These are phyloP conservation scores for Urocynchramus pylzowi DNA, from an alignment of 2,113 vertebrate species.

Conservation along the genomic window DNA sequence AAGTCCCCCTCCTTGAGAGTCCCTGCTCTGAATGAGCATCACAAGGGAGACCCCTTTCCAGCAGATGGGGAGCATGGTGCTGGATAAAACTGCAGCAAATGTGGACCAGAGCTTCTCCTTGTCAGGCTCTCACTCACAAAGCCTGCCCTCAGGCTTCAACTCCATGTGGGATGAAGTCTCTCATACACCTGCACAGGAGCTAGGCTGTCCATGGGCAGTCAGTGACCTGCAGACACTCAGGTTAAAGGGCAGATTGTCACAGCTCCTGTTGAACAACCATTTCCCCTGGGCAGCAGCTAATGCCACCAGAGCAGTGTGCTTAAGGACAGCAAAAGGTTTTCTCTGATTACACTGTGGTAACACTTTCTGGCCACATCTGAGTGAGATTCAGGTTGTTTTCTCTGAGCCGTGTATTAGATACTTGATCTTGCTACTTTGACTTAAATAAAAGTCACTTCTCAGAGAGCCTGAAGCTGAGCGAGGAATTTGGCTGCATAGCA, in stretches of 20 bases:
- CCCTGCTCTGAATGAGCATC: accelerated
- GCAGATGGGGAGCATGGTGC: accelerated
- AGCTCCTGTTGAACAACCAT: background rate
- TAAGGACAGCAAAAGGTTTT: background rate
- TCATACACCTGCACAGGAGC: background rate
- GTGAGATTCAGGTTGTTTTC: background rate
- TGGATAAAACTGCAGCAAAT: background rate
- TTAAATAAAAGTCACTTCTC: background rate
- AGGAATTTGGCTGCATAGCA: background rate
- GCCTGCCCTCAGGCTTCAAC: accelerated
- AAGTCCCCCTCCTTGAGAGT: accelerated
- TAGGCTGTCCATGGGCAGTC: background rate
- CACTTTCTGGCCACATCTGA: background rate
- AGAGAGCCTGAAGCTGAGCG: background rate
- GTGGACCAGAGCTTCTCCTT: background rate
- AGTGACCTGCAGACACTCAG: background rate
- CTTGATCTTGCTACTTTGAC: background rate
- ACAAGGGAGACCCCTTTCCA: background rate
- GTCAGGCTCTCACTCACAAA: background rate
- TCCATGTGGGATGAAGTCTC: background rate
- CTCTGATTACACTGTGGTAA: background rate
- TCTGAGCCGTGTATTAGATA: background rate
- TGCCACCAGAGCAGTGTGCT: background rate
- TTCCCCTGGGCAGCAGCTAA: background rate
- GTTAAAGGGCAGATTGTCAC: background rate